These are phyloP conservation scores for Drosophila suzukii DNA, from an alignment of 1,140 invertebrate species.

Conservation along the genomic window DNA sequence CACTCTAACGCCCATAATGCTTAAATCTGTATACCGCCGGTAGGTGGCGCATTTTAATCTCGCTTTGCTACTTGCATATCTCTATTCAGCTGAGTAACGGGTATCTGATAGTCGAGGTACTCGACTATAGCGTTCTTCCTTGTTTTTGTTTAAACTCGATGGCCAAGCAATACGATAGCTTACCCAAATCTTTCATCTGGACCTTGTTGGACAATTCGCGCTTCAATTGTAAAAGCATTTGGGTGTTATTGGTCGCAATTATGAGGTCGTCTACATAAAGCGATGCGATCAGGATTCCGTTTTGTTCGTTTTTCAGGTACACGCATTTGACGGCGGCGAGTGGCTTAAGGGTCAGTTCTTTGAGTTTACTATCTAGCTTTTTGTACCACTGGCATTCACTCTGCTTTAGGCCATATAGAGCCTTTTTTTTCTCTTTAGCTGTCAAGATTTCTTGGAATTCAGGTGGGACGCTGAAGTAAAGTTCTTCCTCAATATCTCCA, in stretches of 20 bases:
- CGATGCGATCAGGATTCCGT: background rate
- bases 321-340: background rate
- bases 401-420: conserved; percentile 1
- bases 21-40: no score
- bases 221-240: background rate
- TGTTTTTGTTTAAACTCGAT: conserved; percentile 6
- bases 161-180: conserved; percentile 1
- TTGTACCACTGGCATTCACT: conserved; percentile 3
- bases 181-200: conserved; percentile 3
- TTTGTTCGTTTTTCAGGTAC: background rate
- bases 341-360: conserved; percentile 10
- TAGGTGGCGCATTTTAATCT: no score
- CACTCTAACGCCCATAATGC: no score
- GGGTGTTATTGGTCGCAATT: background rate
- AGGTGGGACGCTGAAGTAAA: background rate
- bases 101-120: no score
- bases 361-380: background rate
- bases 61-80: no score
- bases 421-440: background rate
- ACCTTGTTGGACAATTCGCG: background rate
- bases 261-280: conserved; percentile 1
- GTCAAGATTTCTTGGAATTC: background rate
- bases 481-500: no score
- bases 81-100: no score
- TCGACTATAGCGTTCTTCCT: no score